A percentile compares a stretch with the other conserved stretches of the same genome.
phyloP scores from a whole-genome alignment of 2,113 vertebrate genomes.

The Aleadryas rufinucha region DNA sequence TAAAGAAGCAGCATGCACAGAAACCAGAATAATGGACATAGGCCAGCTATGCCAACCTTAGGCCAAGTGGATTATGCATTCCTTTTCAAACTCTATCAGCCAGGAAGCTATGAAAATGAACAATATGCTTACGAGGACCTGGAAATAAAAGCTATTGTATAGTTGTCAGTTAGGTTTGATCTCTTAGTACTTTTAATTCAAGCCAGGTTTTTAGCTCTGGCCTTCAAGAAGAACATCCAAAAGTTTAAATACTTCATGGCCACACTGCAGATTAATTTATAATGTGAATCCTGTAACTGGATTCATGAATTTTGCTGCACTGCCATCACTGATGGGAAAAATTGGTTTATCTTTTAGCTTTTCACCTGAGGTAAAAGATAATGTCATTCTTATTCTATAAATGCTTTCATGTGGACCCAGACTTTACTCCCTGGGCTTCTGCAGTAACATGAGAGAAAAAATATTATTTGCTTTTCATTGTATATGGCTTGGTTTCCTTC shows the following conservation, averaged over 20 bases:
- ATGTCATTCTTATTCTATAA: neutral
- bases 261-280: neutral
- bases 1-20: neutral
- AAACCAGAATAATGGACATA: neutral
- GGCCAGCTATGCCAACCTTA: neutral
- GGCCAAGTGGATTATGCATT: neutral
- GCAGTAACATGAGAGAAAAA: neutral
- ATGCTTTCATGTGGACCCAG: neutral
- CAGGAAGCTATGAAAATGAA: neutral
- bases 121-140: neutral
- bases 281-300: neutral
- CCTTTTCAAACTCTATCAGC: neutral
- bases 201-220: neutral
- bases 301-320: neutral
- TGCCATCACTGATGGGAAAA: neutral
- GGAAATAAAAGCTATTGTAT: neutral
- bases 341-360: neutral
- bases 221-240: neutral
- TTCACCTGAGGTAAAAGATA: neutral
- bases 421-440: neutral
- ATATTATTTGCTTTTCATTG: neutral
- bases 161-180: neutral
- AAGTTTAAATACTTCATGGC: neutral
- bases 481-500: neutral
- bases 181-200: neutral